phyloP scores from a whole-genome alignment of 2,113 vertebrate species.

The Symphodus melops region DNA sequence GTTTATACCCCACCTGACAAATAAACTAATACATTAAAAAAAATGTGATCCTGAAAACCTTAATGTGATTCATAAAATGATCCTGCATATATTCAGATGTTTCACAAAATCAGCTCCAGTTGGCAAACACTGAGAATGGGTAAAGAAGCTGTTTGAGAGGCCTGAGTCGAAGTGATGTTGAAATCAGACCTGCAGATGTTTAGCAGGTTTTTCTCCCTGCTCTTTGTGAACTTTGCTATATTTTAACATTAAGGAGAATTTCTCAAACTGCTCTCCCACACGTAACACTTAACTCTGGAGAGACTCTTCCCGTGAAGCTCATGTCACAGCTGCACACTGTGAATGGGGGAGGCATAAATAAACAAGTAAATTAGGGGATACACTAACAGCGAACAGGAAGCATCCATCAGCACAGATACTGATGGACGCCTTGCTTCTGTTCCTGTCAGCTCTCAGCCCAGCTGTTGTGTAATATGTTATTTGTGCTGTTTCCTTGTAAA shows the following conservation, averaged over 20 bases:
- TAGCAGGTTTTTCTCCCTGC: neutral
- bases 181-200: neutral
- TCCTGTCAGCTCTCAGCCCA: conserved; percentile 32
- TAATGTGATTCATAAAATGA: too few species aligned
- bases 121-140: too few species aligned
- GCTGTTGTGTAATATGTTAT: conserved; percentile 37
- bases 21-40: too few species aligned
- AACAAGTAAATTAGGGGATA: conserved; percentile 43
- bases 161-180: neutral
- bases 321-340: conserved; percentile 23
- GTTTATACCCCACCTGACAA: too few species aligned
- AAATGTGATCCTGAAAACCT: too few species aligned
- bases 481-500: conserved; percentile 13
- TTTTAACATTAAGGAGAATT: neutral
- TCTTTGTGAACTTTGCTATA: neutral
- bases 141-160: too few species aligned
- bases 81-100: too few species aligned
- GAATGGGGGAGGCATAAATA: conserved; percentile 20
- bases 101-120: too few species aligned
- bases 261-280: conserved; percentile 4
- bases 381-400: conserved; percentile 32
- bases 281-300: neutral
- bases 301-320: conserved; percentile 8
- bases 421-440: conserved; percentile 44
- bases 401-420: conserved; percentile 41